These are phyloP conservation scores for Alviniconcha strummeri DNA, from an alignment of 2,888 invertebrate genomes.

Conservation along the genomic window DNA sequence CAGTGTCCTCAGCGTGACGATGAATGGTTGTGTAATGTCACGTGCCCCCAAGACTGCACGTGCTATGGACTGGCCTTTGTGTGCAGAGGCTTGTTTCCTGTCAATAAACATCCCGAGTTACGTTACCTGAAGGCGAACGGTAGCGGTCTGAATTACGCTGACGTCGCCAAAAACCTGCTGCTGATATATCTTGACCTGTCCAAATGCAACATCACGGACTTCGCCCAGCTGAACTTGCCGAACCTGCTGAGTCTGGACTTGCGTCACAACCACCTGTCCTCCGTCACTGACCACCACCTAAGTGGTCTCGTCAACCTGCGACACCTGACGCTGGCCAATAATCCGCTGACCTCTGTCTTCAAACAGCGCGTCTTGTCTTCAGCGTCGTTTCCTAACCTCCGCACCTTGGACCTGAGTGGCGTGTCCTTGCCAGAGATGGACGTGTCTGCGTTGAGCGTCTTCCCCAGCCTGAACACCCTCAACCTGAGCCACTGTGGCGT, in stretches of 20 bases:
- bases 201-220: background rate
- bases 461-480: conserved; percentile 66
- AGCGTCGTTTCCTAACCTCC: background rate
- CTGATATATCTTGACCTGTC: conserved; percentile 18
- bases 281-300: background rate
- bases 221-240: background rate
- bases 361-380: background rate
- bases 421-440: background rate
- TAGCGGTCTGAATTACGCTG: background rate
- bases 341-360: background rate
- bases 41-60: conserved; percentile 28
- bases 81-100: background rate
- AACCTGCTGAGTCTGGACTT: conserved; percentile 15
- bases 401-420: background rate
- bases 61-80: conserved; percentile 24
- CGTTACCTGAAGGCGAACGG: conserved; percentile 12
- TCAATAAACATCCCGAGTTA: background rate
- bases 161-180: background rate
- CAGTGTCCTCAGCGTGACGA: conserved; percentile 38
- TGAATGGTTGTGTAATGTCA: conserved; percentile 16
- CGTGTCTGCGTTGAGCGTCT: conserved; percentile 74
- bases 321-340: background rate
- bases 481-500: conserved; percentile 16
- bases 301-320: background rate
- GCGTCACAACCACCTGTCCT: conserved; percentile 1